Evolutionary conservation across 2,888 invertebrate genomes (phyloP), one percentile per base, ranked within the genome.

Genomic region (Sesia bembeciformis): DNA sequence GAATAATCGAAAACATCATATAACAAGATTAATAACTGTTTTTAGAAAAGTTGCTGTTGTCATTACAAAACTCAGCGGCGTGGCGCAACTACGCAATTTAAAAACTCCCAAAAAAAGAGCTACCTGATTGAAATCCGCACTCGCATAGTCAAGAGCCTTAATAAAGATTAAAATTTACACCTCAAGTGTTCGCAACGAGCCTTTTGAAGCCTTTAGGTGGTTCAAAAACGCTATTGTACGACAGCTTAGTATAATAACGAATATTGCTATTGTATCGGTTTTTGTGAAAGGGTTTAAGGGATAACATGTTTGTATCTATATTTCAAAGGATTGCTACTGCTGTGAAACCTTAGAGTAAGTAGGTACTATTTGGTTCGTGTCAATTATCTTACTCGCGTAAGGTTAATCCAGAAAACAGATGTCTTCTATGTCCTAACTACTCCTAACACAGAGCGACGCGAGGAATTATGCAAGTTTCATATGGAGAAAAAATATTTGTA

Each of bases 131-230:
- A 46, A 8, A 4, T 23, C 46, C n/a, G 4, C 46, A 6, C 46
- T 46, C 23, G 46, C 46, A 46, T 46, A 46, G 46, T 46, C 46
- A 46, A 46, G 23, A 46, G 23, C 46, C 46, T 46, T 8, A 61
- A 76, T 78, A 70, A 71, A 78, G 81, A 81, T 83, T 78, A 75
- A 69, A 76, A 61, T 74, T 77, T 74, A 76, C 80, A 74, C 77
- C 63, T 71, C 72, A 71, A 62, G 56, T 62, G 63, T 55, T 59
- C 56, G 58, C 60, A 61, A 66, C 60, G 49, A 58, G 51, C 51
- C 57, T 55, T 49, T 49, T 52, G 60, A 49, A 58, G 52, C 54
- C 57, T 55, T 52, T 49, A 52, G 60, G 58, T 56, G 56, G 58
- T 55, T 59, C 62, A 62, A 67, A 67, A 66, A 61, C 51, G 53